Base-by-base conservation (phyloP, 2,888 invertebrate genomes). In the Agrenia bidenticulata region DNA sequence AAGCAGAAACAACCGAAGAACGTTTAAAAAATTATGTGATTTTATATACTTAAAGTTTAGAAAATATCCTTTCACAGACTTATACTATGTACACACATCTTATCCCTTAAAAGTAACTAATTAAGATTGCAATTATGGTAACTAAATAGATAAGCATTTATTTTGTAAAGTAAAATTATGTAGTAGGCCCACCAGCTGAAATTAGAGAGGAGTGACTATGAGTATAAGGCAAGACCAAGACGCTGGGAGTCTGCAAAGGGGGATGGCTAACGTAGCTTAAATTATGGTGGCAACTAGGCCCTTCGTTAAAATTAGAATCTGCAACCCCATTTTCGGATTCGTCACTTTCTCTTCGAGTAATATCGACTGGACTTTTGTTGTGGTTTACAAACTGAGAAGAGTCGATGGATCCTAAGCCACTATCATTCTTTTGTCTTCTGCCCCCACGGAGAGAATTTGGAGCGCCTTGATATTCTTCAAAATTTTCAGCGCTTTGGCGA, bases 391-490 rank as follows among this genome's bases (percentile, higher is more conserved):
- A 67, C 7, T 66, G 61, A 19, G 45, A 61, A n/a, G 73, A 74
- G 23, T 73, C 75, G 55, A 74, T 73, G 0, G 75, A 76, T n/a
- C 73, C 74, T 2, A 76, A 53, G 2, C 75, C 75, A 57, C 74
- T 74, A 58, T 76, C 75, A 64, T 73, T 76, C 56, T 76, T 76
- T 23, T 73, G 64, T 9, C 63, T 49, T 55, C 53, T 61, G 24
- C 13, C 21, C 15, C 21, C 60, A n/a, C 26, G 15, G 5, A 19
- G 49, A 23, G 13, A 41, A 24, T 32, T 32, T 32, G 32, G 32
- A 32, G 32, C 32, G 4, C 32, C 32, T 7, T 4, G 32, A 32
- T 41, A 24, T 39, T 11, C 9, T n/a, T 49, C 37, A 17, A 23
- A 24, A 21, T 63, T 50, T 23, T 26, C 49, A 15, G 32, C 2